These are phyloP conservation scores for Lissonota sp. DNA, from an alignment of 2,888 invertebrate species.

Conservation along the genomic window DNA sequence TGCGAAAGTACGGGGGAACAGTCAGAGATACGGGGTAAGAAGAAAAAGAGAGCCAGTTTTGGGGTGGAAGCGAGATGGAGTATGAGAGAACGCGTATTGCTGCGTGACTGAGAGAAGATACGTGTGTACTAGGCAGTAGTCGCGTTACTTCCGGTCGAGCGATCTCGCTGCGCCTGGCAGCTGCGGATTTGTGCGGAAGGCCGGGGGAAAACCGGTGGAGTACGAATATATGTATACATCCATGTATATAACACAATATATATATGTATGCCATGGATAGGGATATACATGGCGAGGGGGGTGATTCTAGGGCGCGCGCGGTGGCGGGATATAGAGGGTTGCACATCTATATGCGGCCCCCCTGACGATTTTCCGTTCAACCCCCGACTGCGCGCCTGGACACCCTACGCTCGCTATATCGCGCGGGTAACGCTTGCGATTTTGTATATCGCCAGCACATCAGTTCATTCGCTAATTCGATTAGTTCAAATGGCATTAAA, in stretches of 20 bases:
- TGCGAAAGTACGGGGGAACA: constrained; percentile 29
- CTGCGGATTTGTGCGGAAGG: constrained; percentile 81
- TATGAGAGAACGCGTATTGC: constrained; percentile 41
- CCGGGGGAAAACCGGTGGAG: constrained; percentile 51
- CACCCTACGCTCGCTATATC: constrained; percentile 58
- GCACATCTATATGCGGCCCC: constrained; percentile 78
- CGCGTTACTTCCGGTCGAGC: constrained; percentile 83
- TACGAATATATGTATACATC: constrained; percentile 44
- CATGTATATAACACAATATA: constrained; percentile 6
- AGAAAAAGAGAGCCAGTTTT: constrained; percentile 61
- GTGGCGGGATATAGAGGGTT: constrained; percentile 58
- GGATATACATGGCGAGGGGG: constrained; percentile 65
- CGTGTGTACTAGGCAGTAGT: constrained; percentile 83
- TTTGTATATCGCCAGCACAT: constrained; percentile 78
- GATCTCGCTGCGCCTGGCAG: constrained; percentile 83
- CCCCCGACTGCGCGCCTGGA: constrained; percentile 67
- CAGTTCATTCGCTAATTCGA: constrained; percentile 85
- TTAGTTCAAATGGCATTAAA: constrained; percentile 87
- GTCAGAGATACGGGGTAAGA: constrained; percentile 55
- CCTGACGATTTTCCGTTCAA: constrained; percentile 62
- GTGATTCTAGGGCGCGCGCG: constrained; percentile 71
- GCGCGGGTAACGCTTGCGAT: constrained; percentile 68
- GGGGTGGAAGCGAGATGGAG: constrained; percentile 40
- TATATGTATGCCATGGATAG: constrained; percentile 40
- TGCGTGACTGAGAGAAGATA: constrained; percentile 70